These are phyloP conservation scores for Anabacerthia variegaticeps DNA, from an alignment of 2,797 vertebrate genomes.

Conservation along the genomic window DNA sequence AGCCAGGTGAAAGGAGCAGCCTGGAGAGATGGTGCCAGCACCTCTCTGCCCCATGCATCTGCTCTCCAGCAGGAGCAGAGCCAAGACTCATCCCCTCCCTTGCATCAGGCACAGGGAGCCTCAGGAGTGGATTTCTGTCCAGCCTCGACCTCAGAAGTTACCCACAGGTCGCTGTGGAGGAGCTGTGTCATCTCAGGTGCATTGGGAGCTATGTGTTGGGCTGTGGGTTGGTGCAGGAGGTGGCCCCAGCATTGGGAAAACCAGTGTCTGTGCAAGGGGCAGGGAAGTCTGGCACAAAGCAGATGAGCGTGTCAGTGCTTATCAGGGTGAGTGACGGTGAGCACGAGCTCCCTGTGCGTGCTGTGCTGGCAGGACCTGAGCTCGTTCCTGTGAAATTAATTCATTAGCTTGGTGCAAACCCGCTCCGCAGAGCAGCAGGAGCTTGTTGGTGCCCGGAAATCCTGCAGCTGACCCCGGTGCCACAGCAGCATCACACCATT, in stretches of 20 bases:
- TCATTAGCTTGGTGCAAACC: neutral
- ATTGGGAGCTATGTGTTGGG: neutral
- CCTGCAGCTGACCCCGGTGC: fast-evolving
- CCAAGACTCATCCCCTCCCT: fast-evolving
- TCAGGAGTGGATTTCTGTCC: neutral
- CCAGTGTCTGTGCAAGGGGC: fast-evolving
- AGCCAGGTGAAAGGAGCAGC: neutral
- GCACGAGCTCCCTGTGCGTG: fast-evolving
- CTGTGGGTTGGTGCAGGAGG: neutral
- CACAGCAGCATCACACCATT: fast-evolving
- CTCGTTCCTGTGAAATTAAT: neutral
- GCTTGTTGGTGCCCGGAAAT: neutral
- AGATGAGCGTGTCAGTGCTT: neutral
- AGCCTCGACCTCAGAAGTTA: neutral
- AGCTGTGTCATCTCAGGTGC: neutral
- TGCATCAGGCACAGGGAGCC: fast-evolving
- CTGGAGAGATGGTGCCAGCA: neutral
- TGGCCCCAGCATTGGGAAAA: fast-evolving
- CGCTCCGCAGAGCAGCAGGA: fast-evolving
- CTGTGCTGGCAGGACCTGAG: neutral
- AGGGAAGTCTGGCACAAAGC: neutral
- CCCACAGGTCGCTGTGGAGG: neutral
- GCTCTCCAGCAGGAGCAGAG: fast-evolving
- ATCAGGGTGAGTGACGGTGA: neutral
- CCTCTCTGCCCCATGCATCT: neutral